Evolutionary conservation across 30 jellyfish, hydroid and myxozoan species (phyloP).

Genomic region (Pseudorhiza aurosa): DNA sequence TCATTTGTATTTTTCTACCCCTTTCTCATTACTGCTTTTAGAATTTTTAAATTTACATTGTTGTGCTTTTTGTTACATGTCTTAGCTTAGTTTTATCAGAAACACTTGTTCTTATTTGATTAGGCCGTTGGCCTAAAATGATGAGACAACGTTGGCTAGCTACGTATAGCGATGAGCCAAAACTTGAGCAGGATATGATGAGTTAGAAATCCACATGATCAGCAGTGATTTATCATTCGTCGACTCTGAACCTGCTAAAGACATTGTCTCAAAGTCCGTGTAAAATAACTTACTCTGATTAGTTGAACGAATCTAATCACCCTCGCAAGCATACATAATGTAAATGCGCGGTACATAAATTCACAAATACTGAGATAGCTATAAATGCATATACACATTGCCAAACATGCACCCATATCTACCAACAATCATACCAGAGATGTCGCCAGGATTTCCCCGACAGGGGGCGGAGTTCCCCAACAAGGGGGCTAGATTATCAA

Average conservation of each 20-base stretch:
- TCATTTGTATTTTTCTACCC: neutral
- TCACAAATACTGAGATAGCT: too few relatives aligned
- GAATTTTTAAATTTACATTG: neutral
- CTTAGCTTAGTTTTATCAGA: conserved; percentile 22
- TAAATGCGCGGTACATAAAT: too few relatives aligned
- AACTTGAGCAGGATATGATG: conserved; percentile 33
- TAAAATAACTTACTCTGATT: too few relatives aligned
- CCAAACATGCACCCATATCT: too few relatives aligned
- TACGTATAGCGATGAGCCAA: conserved; percentile 42
- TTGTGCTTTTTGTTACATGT: neutral
- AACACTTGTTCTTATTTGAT: conserved; percentile 85
- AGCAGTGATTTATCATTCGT: neutral
- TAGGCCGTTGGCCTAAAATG: conserved; percentile 67
- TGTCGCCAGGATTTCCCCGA: too few relatives aligned
- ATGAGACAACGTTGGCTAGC: conserved; percentile 60
- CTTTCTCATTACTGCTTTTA: neutral
- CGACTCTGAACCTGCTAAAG: conserved; percentile 42
- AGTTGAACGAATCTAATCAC: too few relatives aligned
- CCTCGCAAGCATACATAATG: too few relatives aligned
- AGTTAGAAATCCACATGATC: conserved; percentile 1
- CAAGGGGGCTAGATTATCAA: too few relatives aligned
- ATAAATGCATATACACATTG: too few relatives aligned
- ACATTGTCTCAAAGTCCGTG: too few relatives aligned
- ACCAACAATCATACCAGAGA: too few relatives aligned
- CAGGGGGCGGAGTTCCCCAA: too few relatives aligned